Conservation (phyloP, 2,888 invertebrate species). For the Ennomos quercinarius region DNA sequence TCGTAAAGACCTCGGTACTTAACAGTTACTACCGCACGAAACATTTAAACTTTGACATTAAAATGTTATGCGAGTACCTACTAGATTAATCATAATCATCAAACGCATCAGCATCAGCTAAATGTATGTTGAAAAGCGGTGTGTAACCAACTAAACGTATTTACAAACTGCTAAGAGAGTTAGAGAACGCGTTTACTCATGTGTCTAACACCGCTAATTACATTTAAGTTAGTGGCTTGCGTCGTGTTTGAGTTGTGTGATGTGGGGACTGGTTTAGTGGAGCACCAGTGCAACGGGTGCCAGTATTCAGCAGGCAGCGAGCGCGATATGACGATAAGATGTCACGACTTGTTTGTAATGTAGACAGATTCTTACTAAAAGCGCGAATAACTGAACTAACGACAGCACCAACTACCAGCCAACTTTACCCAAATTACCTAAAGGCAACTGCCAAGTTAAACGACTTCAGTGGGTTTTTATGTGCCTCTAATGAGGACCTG, state of each 20-base stretch:
- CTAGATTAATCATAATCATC: constrained; percentile 19
- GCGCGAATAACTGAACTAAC: constrained; percentile 61
- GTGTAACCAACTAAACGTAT: constrained; percentile 43
- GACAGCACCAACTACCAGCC: constrained; percentile 62
- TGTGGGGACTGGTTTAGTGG: constrained; percentile 37
- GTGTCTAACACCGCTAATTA: constrained; percentile 47
- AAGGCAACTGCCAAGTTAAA: constrained; percentile 47
- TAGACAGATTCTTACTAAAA: constrained; percentile 50
- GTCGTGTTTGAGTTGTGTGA: constrained; percentile 38
- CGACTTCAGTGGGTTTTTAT: constrained; percentile 46
- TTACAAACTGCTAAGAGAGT: constrained; percentile 45
- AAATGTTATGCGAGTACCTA: constrained; percentile 13
- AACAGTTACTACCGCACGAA: constrained; percentile 40
- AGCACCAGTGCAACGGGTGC: constrained; percentile 39
- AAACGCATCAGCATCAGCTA: constrained; percentile 26
- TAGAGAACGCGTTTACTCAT: constrained; percentile 40
- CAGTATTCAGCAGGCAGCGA: constrained; percentile 2
- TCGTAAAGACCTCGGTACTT: constrained; percentile 54
- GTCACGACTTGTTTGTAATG: constrained; percentile 55
- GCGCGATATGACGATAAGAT: constrained; percentile 45
- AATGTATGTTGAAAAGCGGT: constrained; percentile 16
- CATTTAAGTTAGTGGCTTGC: constrained; percentile 42
- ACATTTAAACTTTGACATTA: constrained; percentile 31
- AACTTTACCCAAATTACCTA: constrained; percentile 53
- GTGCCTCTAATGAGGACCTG: constrained; percentile 45